Evolutionary conservation across 2,888 invertebrate species (phyloP).

Genomic region (Dinocampus coccinellae): DNA sequence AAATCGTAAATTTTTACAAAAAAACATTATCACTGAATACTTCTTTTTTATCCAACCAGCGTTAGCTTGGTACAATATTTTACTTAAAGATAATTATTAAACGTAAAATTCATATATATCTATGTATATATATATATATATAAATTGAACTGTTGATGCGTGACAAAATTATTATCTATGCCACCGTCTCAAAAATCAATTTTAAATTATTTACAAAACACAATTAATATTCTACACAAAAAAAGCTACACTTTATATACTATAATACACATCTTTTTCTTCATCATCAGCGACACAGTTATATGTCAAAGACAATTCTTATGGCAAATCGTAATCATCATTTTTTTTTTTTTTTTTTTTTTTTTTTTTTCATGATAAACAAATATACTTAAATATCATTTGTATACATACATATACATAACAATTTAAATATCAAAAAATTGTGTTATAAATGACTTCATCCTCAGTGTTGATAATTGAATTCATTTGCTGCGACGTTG

Average conservation of each 20-base stretch:
- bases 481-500: slow-evolving; percentile 55
- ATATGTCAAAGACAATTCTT: background rate
- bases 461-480: slow-evolving; percentile 64
- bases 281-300: background rate
- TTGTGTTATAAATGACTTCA: slow-evolving; percentile 65
- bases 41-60: background rate
- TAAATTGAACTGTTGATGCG: slow-evolving; percentile 20
- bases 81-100: background rate
- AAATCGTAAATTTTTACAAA: slow-evolving; percentile 3
- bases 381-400: background rate
- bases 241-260: background rate
- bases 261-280: background rate
- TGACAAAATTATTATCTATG: background rate
- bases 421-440: slow-evolving; percentile 54
- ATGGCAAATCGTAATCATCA: slow-evolving; percentile 1
- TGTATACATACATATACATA: background rate
- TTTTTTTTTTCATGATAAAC: background rate
- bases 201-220: background rate
- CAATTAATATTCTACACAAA: background rate
- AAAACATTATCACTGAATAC: slow-evolving; percentile 13
- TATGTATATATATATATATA: background rate
- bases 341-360: background rate
- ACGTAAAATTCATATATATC: slow-evolving; percentile 7
- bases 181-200: background rate
- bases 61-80: background rate